phyloP scores from a whole-genome alignment of 2,797 vertebrate species.

The Mallotus villosus region DNA sequence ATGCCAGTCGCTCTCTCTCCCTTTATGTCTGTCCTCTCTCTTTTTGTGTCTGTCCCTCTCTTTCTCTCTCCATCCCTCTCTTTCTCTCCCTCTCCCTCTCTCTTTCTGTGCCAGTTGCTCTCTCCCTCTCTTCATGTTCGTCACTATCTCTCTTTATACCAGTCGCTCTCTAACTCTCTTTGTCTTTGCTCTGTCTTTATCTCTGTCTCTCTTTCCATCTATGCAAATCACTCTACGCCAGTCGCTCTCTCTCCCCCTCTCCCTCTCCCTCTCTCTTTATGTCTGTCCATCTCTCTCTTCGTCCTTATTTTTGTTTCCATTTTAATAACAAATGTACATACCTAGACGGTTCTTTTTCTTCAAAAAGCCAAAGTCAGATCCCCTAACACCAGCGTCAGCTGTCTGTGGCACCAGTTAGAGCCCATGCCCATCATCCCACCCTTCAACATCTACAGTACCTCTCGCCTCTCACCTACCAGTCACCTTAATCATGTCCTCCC shows the following conservation, averaged over 20 bases:
- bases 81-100: neutral
- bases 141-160: neutral
- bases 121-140: no score
- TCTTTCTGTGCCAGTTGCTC: neutral
- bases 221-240: no score
- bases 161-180: neutral
- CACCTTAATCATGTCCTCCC: neutral
- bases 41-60: neutral
- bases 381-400: no score
- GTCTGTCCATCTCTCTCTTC: constrained; percentile 12
- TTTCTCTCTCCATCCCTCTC: neutral
- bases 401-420: no score
- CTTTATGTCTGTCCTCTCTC: neutral
- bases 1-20: neutral
- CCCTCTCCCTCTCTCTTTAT: constrained; percentile 3
- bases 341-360: no score
- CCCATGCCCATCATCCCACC: neutral
- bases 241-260: neutral
- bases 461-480: neutral
- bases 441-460: neutral
- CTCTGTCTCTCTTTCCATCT: neutral
- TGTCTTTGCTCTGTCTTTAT: neutral
- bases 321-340: no score
- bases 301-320: neutral
- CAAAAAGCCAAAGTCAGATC: no score